Percentiles rank a stretch among this genome's conserved stretches.
Conservation (phyloP, 2,888 invertebrate genomes). For the Heteropelma amictum region DNA sequence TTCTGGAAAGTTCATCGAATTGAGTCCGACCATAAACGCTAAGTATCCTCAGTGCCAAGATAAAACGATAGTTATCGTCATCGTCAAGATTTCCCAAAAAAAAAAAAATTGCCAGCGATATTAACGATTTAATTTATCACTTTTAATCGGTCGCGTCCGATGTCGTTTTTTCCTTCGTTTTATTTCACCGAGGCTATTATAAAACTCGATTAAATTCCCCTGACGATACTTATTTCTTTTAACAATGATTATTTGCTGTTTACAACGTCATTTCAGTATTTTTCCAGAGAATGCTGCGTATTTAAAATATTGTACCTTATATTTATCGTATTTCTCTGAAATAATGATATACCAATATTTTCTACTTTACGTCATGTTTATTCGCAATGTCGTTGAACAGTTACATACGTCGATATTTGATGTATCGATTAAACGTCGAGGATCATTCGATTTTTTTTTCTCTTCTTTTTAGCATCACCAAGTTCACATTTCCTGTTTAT, state of each 20-base stretch:
- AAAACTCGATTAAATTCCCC: not conserved
- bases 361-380: constrained; percentile 54
- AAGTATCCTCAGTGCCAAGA: not conserved
- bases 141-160: too few relatives aligned
- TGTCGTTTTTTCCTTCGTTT: constrained; percentile 6
- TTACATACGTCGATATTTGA: constrained; percentile 56
- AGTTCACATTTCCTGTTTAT: constrained; percentile 28
- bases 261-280: constrained; percentile 53
- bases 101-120: not conserved
- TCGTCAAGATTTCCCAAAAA: not conserved
- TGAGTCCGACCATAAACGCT: not conserved
- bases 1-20: too few relatives aligned
- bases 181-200: too few relatives aligned
- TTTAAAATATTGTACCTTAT: constrained; percentile 46
- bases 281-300: constrained; percentile 39
- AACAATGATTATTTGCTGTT: constrained; percentile 48
- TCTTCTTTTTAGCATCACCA: constrained; percentile 36
- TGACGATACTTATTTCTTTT: not conserved
- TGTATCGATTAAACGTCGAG: constrained; percentile 45
- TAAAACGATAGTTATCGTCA: constrained; percentile 5
- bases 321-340: constrained; percentile 50
- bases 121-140: constrained; percentile 2
- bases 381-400: constrained; percentile 56
- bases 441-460: constrained; percentile 3
- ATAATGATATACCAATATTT: constrained; percentile 48